These are phyloP conservation scores for Cichladusa arquata DNA, from an alignment of 2,113 vertebrate genomes.

Conservation along the genomic window DNA sequence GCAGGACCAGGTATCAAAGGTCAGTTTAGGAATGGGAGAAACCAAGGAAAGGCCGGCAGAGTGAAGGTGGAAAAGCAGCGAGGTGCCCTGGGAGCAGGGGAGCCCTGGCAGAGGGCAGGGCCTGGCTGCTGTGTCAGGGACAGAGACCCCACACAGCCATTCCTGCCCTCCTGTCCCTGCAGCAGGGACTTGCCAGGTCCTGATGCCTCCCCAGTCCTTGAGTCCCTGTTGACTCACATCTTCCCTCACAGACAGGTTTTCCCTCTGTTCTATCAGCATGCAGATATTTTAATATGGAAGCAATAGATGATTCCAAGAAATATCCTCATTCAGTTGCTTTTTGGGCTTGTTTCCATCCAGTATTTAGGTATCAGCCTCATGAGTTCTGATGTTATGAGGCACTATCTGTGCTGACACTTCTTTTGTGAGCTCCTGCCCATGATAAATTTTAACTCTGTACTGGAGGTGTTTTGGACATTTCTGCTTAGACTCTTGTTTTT, in stretches of 20 bases:
- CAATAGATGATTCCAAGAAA: not conserved
- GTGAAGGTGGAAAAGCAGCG: not conserved
- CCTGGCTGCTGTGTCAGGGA: not conserved
- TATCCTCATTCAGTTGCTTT: not conserved
- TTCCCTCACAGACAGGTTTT: not conserved
- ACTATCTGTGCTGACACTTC: not conserved
- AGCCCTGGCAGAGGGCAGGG: not conserved
- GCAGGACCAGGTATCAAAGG: not conserved
- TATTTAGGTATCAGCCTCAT: not conserved
- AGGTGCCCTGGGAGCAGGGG: not conserved
- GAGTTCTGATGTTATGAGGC: not conserved
- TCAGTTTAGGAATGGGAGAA: not conserved
- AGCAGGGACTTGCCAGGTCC: not conserved
- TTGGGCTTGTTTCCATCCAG: not conserved
- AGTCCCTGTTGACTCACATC: accelerated
- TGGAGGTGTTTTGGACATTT: not conserved
- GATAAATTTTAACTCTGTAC: not conserved
- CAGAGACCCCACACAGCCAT: not conserved
- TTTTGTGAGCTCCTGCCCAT: not conserved
- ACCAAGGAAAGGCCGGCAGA: not conserved
- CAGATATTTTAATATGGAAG: not conserved
- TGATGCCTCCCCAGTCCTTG: not conserved
- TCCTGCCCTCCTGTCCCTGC: not conserved
- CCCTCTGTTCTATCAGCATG: accelerated
- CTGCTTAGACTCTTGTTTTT: not conserved